Evolutionary conservation across 2,797 vertebrate species (phyloP).

Genomic region (Alcedo quadribrachys): DNA sequence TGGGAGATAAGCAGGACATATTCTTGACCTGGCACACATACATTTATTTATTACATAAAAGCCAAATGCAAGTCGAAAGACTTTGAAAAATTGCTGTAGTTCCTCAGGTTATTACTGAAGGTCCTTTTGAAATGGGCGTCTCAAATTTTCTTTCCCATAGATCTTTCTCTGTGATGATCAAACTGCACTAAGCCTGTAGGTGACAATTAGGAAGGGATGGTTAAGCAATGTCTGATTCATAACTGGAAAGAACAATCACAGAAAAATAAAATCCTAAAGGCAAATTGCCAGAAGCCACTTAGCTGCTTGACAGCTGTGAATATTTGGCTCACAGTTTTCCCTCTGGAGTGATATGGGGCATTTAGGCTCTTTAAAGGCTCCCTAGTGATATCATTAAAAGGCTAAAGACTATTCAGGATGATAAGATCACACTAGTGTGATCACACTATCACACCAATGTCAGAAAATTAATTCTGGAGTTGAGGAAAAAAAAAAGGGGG

Average conservation of each 20-base stretch:
- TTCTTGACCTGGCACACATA: neutral
- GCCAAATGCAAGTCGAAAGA: neutral
- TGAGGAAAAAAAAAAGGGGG: neutral
- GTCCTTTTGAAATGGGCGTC: neutral
- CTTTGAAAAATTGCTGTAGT: neutral
- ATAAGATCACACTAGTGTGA: neutral
- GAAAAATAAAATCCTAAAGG: neutral
- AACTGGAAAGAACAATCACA: neutral
- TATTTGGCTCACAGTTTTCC: neutral
- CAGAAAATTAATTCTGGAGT: neutral
- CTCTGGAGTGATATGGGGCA: neutral
- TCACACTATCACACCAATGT: neutral
- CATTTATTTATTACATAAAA: neutral
- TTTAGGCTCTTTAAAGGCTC: neutral
- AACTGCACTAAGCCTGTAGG: neutral
- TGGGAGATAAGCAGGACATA: neutral
- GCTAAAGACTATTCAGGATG: neutral
- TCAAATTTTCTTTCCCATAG: neutral
- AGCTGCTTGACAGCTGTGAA: neutral
- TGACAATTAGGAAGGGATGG: neutral
- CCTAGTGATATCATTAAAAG: neutral
- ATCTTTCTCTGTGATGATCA: neutral
- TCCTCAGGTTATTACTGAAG: neutral
- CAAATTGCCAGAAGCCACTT: neutral
- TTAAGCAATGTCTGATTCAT: neutral